Evolutionary conservation across 2,888 invertebrate genomes (phyloP), one percentile per base, ranked within the genome.

Genomic region (Hydropsyche betteni): DNA sequence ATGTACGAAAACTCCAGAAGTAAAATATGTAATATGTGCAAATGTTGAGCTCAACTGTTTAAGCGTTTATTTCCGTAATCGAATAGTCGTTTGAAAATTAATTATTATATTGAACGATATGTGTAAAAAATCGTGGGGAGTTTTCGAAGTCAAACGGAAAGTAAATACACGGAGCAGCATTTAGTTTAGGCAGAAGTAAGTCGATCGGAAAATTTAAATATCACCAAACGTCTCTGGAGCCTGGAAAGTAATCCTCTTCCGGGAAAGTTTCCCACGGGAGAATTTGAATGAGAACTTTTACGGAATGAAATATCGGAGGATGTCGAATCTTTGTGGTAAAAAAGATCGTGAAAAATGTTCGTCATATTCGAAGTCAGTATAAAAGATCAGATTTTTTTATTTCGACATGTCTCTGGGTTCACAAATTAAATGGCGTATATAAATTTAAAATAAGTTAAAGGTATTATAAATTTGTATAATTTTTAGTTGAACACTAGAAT

Each of bases 141-240:
- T 16, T 53, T 51, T 53, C 33, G 36, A 12, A 8, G 10, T 44
- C 44, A 0, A 16, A n/a, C 7, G 58, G 58, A 72, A 72, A 55
- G 55, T 55, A 72, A 38, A 44, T 16, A 34, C 53, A 70, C 5
- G 33, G n/a, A 16, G 55, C 34, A 16, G 44, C 72, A 36, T 55
- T 55, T 36, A 50, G 72, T 55, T 55, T 36, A 50, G 72, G 58
- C 38, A 58, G 72, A 72, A 72, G n/a, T 72, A 75, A 78, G 75
- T 75, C 76, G 76, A 76, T 78, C 74, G 78, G 78, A 78, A 78
- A 78, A 78, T 78, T 78, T 76, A 76, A 78, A 78, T 78, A 78
- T 76, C 76, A 70, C 58, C 64, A 50, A 51, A 61, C 74, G 14
- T 36, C 64, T 69, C 55, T 36, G 61, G 52, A 52, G 16, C 34